Base-by-base conservation (phyloP, 2,113 vertebrate species). In the Thalassoma bifasciatum region DNA sequence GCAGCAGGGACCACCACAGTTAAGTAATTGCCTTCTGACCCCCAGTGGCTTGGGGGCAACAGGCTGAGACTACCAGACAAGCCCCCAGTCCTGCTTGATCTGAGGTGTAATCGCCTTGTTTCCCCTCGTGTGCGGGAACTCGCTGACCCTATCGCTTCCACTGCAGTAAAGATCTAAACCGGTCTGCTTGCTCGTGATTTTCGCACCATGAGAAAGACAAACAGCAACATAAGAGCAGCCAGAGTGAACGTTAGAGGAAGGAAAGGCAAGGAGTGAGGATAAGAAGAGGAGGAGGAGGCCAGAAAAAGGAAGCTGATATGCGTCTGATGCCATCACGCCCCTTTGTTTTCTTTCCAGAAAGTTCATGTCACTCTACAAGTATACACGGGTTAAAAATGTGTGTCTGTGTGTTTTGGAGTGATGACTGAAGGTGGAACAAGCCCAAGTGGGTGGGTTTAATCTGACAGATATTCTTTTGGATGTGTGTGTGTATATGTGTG, bases 21-120 rank as follows among this genome's bases (percentile, higher is more conserved):
- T 84, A 75, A 59, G 44, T 75, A 79, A 92, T 88, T 90, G 82
- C 83, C 86, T 79, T 79, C 65, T 90, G 88, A 93, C 87, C 91
- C 66, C 49, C 82, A 81, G 62, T 66, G 66, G 66, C 81, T 79
- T 13, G 16, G 51, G 75, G 63, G 26, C 67, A 72, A 51, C 50
- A 44, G 78, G 42, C 30, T 57, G 60, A 68, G 74, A 75, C 72
- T 70, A 60, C 56, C 72, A 81, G 77, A 71, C 77, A 59, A 60
- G 37, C 50, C 66, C 66, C 44, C 12, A 59, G 65, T 65, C 61
- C 65, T 74, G 51, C 65, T 80, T 13, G 14, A 51, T 70, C 66
- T 26, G n/a, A 60, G 56, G 53, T 54, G 38, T 77, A 57, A 65
- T 66, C 54, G 47, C 40, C 66, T 59, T 54, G 57, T 75, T 62